These are phyloP conservation scores for Gallinago jamesoni DNA, from an alignment of 2,113 vertebrate species.

Conservation along the genomic window DNA sequence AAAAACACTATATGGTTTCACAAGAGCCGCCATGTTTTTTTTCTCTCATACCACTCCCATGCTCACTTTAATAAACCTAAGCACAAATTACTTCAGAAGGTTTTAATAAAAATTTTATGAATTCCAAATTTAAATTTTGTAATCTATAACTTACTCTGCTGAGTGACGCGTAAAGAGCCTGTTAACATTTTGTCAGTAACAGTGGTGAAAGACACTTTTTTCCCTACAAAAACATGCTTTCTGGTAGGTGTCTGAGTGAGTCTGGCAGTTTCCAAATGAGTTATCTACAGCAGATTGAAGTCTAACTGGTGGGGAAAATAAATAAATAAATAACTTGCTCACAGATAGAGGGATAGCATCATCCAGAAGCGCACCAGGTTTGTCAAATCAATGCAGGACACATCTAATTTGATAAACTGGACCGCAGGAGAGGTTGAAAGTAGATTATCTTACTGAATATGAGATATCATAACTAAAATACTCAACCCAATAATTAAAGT, in stretches of 20 bases:
- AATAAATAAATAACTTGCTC: not conserved
- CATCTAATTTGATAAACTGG: constrained; percentile 3
- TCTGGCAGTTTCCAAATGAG: not conserved
- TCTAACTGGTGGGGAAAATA: not conserved
- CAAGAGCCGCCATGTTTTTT: not conserved
- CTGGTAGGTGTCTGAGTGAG: not conserved
- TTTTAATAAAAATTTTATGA: not conserved
- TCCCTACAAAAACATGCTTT: not conserved
- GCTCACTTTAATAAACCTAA: not conserved
- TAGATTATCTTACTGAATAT: constrained; percentile 55
- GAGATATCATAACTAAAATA: constrained; percentile 62
- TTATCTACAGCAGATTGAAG: not conserved
- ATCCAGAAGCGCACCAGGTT: not conserved
- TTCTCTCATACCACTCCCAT: not conserved
- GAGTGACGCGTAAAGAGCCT: not conserved
- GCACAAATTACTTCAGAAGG: not conserved
- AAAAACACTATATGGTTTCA: not conserved
- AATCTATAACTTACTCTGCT: not conserved
- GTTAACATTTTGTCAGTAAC: not conserved
- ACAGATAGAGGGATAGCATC: not conserved
- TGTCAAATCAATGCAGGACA: constrained; percentile 9
- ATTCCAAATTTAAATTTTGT: not conserved
- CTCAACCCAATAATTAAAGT: constrained; percentile 38
- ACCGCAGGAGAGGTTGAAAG: not conserved
- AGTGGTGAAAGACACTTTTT: not conserved